Evolutionary conservation across 1,140 invertebrate genomes (phyloP), one percentile per base, ranked within the genome.

Genomic region (Macrobrachium nipponense): DNA sequence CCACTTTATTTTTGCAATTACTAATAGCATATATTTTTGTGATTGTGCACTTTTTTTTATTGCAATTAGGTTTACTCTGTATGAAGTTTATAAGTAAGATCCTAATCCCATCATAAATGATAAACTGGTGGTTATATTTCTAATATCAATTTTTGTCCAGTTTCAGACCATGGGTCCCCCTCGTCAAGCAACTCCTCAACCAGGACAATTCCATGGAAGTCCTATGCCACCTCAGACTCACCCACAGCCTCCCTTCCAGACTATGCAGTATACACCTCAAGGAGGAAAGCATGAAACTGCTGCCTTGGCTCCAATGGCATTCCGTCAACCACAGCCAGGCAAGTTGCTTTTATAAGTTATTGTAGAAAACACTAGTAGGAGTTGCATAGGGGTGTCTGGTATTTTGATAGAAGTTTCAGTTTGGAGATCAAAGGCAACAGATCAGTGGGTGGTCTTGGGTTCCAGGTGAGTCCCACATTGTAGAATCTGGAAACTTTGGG

Each of bases 271-370:
- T 60, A 51, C 70, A 44, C 20, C 23, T 64, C 76, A 60, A 66
- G 84, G 77, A 86, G 84, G 84, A 62, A 86, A 86, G 84, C 84
- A 86, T 66, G 84, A 86, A 58, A 59, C 76, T 44, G 17, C 84
- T 44, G 20, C 84, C 66, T 62, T 66, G 66, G 44, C 72, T 66
- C 68, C 70, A 51, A 51, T 51, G 51, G 51, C 51, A 60, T 86
- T 44, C 70, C 84, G 84, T 58, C 84, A 86, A 70, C 84, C 77
- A 59, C 84, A 86, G 23, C 77, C 77, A 84, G 84, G 84, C 80
- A 75, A 86, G 84, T 51, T 59, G 62, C 12, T 72, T 23, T n/a
- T 72, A 18, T 72, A 18, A 36, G 11, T 23, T 12, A 8, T 14
- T 72, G 27, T 36, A 36, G 27, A 36, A 36, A 36, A 36, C 1